These are phyloP conservation scores for Drosophila athabasca DNA, from an alignment of 1,140 invertebrate species.

Conservation along the genomic window DNA sequence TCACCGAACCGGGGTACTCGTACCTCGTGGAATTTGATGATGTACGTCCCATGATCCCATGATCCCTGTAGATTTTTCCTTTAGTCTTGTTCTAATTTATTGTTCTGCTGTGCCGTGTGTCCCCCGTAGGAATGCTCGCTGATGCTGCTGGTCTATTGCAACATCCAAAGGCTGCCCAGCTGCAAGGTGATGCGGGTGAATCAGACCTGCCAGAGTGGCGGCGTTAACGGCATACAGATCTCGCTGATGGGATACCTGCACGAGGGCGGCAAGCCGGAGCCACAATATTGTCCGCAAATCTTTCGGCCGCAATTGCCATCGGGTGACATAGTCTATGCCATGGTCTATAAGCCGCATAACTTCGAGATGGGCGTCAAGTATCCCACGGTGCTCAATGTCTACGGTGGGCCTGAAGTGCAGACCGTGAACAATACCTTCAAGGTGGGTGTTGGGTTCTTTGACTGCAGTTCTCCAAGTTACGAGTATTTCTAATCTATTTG, in stretches of 20 bases:
- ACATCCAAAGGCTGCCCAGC: slow-evolving; percentile 91
- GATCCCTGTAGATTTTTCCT: no score
- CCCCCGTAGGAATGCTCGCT: slow-evolving; percentile 89
- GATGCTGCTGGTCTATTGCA: slow-evolving; percentile 95
- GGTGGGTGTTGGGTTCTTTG: slow-evolving; percentile 86
- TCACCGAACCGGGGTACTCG: slow-evolving; percentile 90
- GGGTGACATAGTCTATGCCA: slow-evolving; percentile 92
- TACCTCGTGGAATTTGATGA: slow-evolving; percentile 92
- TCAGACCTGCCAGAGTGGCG: slow-evolving; percentile 84
- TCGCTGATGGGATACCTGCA: slow-evolving; percentile 89
- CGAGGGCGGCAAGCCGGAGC: slow-evolving; percentile 86
- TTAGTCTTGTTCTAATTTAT: no score
- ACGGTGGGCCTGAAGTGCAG: slow-evolving; percentile 99
- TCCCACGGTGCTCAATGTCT: slow-evolving; percentile 97
- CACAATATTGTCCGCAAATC: slow-evolving; percentile 89
- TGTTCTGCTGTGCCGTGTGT: no score
- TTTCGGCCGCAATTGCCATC: slow-evolving; percentile 89
- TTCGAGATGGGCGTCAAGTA: slow-evolving; percentile 91
- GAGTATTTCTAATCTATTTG: neutral
- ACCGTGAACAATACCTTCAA: slow-evolving; percentile 98
- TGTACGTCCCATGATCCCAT: slow-evolving; percentile 83
- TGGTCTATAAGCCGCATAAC: slow-evolving; percentile 95
- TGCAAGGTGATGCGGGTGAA: slow-evolving; percentile 92
- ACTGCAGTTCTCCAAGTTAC: neutral
- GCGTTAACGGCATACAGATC: slow-evolving; percentile 87